Percentiles rank a stretch among this genome's conserved stretches.
phyloP scores from a whole-genome alignment of 2,888 invertebrate species.

The Cosmia trapezina region DNA sequence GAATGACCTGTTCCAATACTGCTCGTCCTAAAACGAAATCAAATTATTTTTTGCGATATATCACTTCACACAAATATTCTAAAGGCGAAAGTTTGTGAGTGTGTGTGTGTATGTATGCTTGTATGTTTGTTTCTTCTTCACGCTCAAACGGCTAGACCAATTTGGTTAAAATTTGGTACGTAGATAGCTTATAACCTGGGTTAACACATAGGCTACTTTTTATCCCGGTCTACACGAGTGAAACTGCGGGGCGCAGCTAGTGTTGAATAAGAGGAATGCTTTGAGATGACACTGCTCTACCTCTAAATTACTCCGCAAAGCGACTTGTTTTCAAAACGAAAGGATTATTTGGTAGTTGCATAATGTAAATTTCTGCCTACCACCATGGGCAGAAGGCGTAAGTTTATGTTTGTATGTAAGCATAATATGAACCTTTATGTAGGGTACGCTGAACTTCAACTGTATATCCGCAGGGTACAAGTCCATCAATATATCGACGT shows the following conservation, averaged over 20 bases:
- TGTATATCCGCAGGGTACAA: slow-evolving; percentile 91
- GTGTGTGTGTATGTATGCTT: no score
- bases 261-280: background rate
- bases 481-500: slow-evolving; percentile 91
- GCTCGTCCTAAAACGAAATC: slow-evolving; percentile 86
- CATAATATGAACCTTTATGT: slow-evolving; percentile 82
- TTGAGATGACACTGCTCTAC: background rate
- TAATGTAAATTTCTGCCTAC: slow-evolving; percentile 56
- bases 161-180: no score
- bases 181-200: no score
- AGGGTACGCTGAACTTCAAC: slow-evolving; percentile 88
- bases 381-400: no score
- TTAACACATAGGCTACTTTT: no score
- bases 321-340: background rate
- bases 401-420: background rate
- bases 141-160: no score
- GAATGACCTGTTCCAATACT: slow-evolving; percentile 92
- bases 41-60: background rate
- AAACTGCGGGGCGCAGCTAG: no score
- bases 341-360: background rate
- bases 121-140: no score
- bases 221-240: no score
- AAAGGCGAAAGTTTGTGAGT: no score
- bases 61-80: no score
- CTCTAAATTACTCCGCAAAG: background rate